Conservation (phyloP, 2,113 vertebrate species). For the Spea bombifrons region DNA sequence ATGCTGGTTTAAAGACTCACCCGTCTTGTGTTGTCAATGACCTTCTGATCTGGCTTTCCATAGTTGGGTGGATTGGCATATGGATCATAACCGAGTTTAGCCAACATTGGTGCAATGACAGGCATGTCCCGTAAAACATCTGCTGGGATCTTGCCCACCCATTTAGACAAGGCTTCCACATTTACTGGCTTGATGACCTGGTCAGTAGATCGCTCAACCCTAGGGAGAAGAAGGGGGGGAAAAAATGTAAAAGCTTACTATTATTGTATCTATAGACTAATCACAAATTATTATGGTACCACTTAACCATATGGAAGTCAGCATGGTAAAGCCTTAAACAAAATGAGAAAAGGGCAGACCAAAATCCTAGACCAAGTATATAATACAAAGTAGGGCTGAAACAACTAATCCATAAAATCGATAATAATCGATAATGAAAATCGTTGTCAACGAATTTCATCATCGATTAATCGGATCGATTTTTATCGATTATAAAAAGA, state of each 20-base stretch:
- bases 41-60: conserved; percentile 85
- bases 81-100: conserved; percentile 88
- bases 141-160: conserved; percentile 92
- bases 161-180: conserved; percentile 90
- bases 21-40: conserved; percentile 92
- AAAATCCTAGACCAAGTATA: too few relatives aligned
- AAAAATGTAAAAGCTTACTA: neutral
- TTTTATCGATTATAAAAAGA: too few relatives aligned
- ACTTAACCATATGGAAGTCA: too few relatives aligned
- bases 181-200: conserved; percentile 98
- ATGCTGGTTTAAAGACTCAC: conserved; percentile 67
- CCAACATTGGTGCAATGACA: conserved; percentile 89
- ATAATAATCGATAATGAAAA: too few relatives aligned
- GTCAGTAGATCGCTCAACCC: conserved; percentile 94
- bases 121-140: conserved; percentile 94
- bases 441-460: too few relatives aligned
- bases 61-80: conserved; percentile 95
- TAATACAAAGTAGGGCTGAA: too few relatives aligned
- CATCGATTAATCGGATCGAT: too few relatives aligned
- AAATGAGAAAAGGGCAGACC: too few relatives aligned
- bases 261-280: neutral
- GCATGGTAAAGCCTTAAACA: too few relatives aligned
- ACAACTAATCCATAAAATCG: too few relatives aligned
- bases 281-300: too few relatives aligned
- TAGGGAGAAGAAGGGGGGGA: conserved; percentile 51